Evolutionary conservation across 2,888 invertebrate species (phyloP).

Genomic region (Drosophila atripex): DNA sequence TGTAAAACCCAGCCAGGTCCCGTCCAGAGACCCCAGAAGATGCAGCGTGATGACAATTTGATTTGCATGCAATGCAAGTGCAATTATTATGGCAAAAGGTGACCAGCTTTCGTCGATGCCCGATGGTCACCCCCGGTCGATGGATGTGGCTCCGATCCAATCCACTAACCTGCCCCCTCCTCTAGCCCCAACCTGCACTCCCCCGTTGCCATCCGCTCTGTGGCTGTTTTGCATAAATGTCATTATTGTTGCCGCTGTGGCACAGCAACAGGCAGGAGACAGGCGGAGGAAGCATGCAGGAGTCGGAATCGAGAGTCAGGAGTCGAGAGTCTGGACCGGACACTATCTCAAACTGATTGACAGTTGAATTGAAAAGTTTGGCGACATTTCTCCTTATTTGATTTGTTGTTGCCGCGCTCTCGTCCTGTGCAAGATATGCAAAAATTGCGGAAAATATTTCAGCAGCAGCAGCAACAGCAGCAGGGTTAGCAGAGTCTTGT

Average conservation of each 20-base stretch:
- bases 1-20: constrained; percentile 8
- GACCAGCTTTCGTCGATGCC: constrained; percentile 58
- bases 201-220: constrained; percentile 3
- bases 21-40: constrained; percentile 34
- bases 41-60: constrained; percentile 82
- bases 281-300: neutral
- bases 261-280: constrained; percentile 17
- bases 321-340: constrained; percentile 55
- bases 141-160: constrained; percentile 10
- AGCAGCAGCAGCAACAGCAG: constrained; percentile 1
- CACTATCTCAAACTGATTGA: constrained; percentile 83
- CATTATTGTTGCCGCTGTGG: constrained; percentile 76
- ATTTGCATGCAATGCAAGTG: constrained; percentile 83
- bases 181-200: neutral
- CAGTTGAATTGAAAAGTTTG: constrained; percentile 83
- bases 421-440: constrained; percentile 61
- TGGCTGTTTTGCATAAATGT: constrained; percentile 77
- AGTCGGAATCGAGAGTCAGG: constrained; percentile 7
- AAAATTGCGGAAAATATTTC: constrained; percentile 67
- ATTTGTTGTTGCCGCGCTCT: constrained; percentile 63
- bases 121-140: constrained; percentile 44
- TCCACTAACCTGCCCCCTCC: constrained; percentile 11
- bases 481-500: neutral
- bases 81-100: constrained; percentile 82
- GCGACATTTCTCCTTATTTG: constrained; percentile 83